Evolutionary conservation across 1,140 invertebrate species (phyloP).

Genomic region (Neodiprion virginianus): DNA sequence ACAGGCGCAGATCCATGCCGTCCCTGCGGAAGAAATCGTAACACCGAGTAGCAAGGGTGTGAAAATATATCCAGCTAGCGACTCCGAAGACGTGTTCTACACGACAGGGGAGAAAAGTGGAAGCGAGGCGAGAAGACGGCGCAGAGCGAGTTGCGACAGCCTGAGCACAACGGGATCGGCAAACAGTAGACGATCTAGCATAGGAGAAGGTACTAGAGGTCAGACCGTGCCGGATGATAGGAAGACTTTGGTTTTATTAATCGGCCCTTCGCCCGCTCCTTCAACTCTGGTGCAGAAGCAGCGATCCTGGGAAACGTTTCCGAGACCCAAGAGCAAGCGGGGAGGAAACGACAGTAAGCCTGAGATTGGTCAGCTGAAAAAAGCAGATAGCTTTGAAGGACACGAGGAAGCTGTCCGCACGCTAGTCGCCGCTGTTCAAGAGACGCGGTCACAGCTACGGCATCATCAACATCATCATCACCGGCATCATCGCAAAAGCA

Average conservation of each 20-base stretch:
- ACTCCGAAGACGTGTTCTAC: conserved; percentile 70
- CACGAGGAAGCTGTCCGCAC: conserved; percentile 77
- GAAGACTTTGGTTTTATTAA: conserved; percentile 61
- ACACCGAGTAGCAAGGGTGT: conserved; percentile 36
- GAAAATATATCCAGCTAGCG: conserved; percentile 67
- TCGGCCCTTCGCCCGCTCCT: conserved; percentile 55
- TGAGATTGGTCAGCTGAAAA: conserved; percentile 60
- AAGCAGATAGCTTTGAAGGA: conserved; percentile 74
- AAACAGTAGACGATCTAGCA: conserved; percentile 59
- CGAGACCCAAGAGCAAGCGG: conserved; percentile 62
- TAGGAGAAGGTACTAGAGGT: conserved; percentile 54
- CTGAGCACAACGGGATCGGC: conserved; percentile 57
- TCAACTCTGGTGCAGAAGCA: conserved; percentile 67
- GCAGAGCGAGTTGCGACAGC: conserved; percentile 56
- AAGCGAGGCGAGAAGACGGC: conserved; percentile 36
- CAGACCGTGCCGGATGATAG: conserved; percentile 55
- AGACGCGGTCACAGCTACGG: conserved; percentile 63
- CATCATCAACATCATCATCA: conserved; percentile 56
- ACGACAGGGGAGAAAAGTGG: conserved; percentile 39
- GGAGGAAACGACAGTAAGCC: conserved; percentile 27
- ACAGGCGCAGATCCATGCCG: conserved; percentile 64
- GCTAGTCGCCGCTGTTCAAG: conserved; percentile 74
- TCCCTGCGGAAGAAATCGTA: conserved; percentile 48
- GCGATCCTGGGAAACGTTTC: conserved; percentile 73
- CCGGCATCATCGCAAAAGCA: conserved; percentile 58